These are phyloP conservation scores for Nipponia nippon DNA, from an alignment of 2,113 vertebrate species.

Conservation along the genomic window DNA sequence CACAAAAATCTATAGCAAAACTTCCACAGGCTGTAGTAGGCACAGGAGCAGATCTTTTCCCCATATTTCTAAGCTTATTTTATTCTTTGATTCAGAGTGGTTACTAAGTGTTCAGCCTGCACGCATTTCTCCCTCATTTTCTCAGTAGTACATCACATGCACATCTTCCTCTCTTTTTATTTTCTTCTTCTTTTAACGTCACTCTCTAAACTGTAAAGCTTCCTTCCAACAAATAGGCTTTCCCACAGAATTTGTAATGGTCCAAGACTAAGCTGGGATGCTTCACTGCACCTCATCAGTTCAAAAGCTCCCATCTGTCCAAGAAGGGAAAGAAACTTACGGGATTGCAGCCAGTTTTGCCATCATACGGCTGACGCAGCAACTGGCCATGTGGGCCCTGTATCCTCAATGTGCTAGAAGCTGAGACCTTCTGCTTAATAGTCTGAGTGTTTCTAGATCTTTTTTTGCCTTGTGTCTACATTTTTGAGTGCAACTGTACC, in stretches of 20 bases:
- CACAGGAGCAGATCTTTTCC: background rate
- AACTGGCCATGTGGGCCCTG: background rate
- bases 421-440: background rate
- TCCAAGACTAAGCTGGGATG: background rate
- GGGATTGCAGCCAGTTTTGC: background rate
- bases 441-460: background rate
- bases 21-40: background rate
- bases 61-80: background rate
- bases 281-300: background rate
- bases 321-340: background rate
- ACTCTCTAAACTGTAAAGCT: background rate
- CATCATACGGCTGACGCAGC: background rate
- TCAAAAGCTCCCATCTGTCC: constrained; percentile 14
- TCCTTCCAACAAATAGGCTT: background rate
- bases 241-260: background rate
- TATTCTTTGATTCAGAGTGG: background rate
- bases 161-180: background rate
- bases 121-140: background rate
- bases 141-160: background rate
- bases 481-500: background rate
- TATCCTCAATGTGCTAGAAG: background rate
- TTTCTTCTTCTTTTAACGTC: background rate
- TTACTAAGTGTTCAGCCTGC: background rate
- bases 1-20: background rate
- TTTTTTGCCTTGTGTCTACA: background rate